Percentiles rank a stretch among this genome's conserved stretches.
Evolutionary conservation across 2,113 vertebrate genomes (phyloP).

Genomic region (Myotis brandtii): DNA sequence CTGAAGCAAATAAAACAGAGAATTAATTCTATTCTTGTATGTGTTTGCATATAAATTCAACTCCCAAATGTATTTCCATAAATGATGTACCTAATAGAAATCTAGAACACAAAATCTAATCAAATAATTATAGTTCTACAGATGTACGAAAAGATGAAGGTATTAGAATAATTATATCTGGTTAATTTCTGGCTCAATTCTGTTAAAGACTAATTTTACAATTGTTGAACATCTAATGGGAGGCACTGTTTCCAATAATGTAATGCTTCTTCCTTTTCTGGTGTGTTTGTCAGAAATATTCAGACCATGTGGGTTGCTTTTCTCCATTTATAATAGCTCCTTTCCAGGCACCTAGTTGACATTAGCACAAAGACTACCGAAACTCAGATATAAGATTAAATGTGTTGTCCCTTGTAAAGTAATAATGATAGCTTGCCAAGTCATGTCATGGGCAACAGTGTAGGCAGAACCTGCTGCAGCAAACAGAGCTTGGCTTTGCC

Average conservation of each 20-base stretch:
- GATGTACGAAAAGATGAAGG: slow-evolving; percentile 57
- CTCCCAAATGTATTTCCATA: neutral
- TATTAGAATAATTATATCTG: neutral
- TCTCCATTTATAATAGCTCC: neutral
- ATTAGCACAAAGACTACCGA: neutral
- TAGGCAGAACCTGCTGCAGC: neutral
- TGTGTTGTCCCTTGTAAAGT: neutral
- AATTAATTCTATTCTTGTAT: neutral
- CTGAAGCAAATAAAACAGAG: neutral
- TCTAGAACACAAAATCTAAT: slow-evolving; percentile 47
- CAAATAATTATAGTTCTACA: slow-evolving; percentile 63
- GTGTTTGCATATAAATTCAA: neutral
- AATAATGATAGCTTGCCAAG: slow-evolving; percentile 17
- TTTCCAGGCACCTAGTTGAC: neutral
- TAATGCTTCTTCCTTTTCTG: neutral
- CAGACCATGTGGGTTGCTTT: neutral
- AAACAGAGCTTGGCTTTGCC: neutral
- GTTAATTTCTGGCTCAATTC: neutral
- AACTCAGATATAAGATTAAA: neutral
- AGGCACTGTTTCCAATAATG: neutral
- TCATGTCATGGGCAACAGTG: neutral
- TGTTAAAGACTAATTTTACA: neutral
- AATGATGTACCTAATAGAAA: neutral
- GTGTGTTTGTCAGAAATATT: slow-evolving; percentile 3
- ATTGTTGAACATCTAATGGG: neutral